These are phyloP conservation scores for Nansenia antarctica DNA, from an alignment of 2,113 vertebrate species.

Conservation along the genomic window DNA sequence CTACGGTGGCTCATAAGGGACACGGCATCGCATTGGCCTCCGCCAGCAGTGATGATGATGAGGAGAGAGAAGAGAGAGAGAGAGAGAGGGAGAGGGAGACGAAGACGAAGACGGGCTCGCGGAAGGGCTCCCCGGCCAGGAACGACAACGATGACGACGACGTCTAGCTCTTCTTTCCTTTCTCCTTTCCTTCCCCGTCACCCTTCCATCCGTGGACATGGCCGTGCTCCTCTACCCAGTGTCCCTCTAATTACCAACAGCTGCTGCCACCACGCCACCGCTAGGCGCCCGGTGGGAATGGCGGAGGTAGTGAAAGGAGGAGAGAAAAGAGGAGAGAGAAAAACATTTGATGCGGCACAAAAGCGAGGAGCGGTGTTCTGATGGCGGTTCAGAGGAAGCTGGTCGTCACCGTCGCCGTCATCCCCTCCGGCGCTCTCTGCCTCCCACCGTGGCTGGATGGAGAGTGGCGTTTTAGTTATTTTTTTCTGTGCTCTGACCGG, in stretches of 20 bases:
- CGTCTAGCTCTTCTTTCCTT: slow-evolving; percentile 38
- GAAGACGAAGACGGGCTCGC: not conserved
- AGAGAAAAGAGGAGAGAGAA: slow-evolving; percentile 30
- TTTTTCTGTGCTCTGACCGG: no score
- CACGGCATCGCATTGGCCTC: slow-evolving; percentile 64
- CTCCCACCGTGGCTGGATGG: not conserved
- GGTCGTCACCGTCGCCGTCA: slow-evolving; percentile 66
- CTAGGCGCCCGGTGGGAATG: not conserved
- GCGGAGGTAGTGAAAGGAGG: slow-evolving; percentile 28
- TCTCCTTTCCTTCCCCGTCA: slow-evolving; percentile 40
- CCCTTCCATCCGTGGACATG: no score
- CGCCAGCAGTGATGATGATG: slow-evolving; percentile 33
- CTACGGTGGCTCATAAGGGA: slow-evolving; percentile 66
- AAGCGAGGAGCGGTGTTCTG: slow-evolving; percentile 62
- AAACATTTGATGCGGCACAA: slow-evolving; percentile 59
- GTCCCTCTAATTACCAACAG: slow-evolving; percentile 76
- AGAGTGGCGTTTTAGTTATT: no score
- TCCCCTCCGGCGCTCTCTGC: not conserved
- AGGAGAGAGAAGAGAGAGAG: slow-evolving; percentile 21
- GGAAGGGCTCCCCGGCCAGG: slow-evolving; percentile 16
- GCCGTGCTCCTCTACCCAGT: slow-evolving; percentile 60
- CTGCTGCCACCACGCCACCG: slow-evolving; percentile 55
- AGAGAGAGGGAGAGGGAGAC: slow-evolving; percentile 27
- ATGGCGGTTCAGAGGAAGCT: slow-evolving; percentile 69
- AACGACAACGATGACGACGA: slow-evolving; percentile 23